Conservation (phyloP, 2,888 invertebrate species). For the Diachrysia chrysitis region DNA sequence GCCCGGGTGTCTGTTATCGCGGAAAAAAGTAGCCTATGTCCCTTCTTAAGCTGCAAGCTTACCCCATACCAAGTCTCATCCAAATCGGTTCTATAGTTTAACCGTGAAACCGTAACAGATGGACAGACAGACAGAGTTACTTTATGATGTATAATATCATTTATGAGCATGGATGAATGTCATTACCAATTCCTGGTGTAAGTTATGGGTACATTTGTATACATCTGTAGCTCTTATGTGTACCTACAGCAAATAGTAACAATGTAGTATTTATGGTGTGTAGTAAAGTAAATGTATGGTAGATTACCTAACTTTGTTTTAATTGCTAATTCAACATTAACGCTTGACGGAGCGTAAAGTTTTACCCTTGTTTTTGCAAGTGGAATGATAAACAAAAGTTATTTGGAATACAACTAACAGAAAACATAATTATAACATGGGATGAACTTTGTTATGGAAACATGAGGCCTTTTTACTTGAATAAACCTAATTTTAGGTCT, state of each 20-base stretch:
- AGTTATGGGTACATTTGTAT: too few species aligned
- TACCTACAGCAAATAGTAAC: background rate
- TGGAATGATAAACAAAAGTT: background rate
- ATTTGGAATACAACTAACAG: background rate
- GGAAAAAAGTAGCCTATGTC: too few species aligned
- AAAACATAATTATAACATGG: background rate
- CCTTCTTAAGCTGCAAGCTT: too few species aligned
- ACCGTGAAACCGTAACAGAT: too few species aligned
- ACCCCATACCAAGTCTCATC: too few species aligned
- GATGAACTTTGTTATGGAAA: background rate
- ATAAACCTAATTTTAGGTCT: too few species aligned
- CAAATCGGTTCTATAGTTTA: too few species aligned
- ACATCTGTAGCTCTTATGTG: background rate
- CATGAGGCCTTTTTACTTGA: background rate
- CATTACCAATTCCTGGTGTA: too few species aligned
- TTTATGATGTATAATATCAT: too few species aligned
- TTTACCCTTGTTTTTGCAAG: conserved; percentile 3
- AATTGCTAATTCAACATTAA: conserved; percentile 18
- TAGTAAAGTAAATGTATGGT: conserved; percentile 10
- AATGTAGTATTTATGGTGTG: conserved; percentile 8
- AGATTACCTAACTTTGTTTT: conserved; percentile 16
- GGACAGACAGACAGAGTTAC: too few species aligned
- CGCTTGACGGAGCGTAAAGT: conserved; percentile 14
- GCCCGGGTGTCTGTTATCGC: too few species aligned
- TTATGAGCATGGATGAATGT: too few species aligned